A percentile compares a stretch with the other conserved stretches of the same genome.
Evolutionary conservation across 2,113 vertebrate genomes (phyloP).

Genomic region (Alectura lathami): DNA sequence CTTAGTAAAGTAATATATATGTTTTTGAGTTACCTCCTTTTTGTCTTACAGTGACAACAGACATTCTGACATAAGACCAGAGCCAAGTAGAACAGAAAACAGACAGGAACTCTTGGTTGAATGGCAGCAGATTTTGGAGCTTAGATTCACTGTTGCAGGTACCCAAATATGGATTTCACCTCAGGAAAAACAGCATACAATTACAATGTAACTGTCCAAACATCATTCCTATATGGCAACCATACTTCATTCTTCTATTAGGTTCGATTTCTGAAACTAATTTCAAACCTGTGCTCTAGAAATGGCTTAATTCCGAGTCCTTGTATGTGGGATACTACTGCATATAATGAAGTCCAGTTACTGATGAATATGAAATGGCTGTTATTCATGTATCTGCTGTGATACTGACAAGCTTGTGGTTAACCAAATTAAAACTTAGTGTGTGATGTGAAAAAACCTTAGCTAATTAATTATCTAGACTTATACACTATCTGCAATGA

Average conservation of each 20-base stretch:
- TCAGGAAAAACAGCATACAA: constrained; percentile 10
- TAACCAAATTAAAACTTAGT: not conserved
- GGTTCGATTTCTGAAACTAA: constrained; percentile 17
- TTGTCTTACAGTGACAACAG: constrained; percentile 15
- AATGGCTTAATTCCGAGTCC: constrained; percentile 25
- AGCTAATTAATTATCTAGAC: not conserved
- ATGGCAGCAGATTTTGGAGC: not conserved
- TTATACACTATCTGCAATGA: not conserved
- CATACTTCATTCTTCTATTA: not conserved
- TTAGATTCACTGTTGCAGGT: not conserved
- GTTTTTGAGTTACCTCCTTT: not conserved
- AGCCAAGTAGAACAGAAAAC: not conserved
- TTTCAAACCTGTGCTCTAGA: constrained; percentile 5
- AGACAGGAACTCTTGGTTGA: not conserved
- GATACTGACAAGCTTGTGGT: not conserved
- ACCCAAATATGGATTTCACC: not conserved
- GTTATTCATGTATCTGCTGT: not conserved
- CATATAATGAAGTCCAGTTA: not conserved
- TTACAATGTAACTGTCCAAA: constrained; percentile 21
- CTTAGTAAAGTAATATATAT: not conserved
- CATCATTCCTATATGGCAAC: not conserved
- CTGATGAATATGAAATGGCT: not conserved
- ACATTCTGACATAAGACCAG: not conserved
- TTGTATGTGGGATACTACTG: not conserved
- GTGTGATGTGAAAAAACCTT: not conserved